Percentiles rank a stretch among this genome's conserved stretches.
Conservation (phyloP, 2,888 invertebrate species). For the Toxonevra muliebris region DNA sequence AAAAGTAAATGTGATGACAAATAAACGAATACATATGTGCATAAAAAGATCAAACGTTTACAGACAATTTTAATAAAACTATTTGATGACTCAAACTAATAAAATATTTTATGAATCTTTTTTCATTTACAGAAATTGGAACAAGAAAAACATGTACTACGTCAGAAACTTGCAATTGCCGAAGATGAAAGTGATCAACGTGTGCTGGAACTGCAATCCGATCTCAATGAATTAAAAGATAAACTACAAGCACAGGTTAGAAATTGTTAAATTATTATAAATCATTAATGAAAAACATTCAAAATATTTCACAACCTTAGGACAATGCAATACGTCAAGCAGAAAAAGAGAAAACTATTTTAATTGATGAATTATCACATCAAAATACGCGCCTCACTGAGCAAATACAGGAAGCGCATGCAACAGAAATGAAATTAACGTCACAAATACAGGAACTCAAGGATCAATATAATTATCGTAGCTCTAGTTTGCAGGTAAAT, state of each 20-base stretch:
- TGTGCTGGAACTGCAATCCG: constrained; percentile 87
- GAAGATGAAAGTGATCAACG: constrained; percentile 90
- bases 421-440: constrained; percentile 80
- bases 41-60: neutral
- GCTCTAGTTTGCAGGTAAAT: constrained; percentile 74
- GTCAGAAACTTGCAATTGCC: constrained; percentile 84
- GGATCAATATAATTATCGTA: constrained; percentile 84
- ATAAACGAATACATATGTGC: neutral
- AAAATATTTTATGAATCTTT: neutral
- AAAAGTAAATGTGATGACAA: neutral
- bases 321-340: constrained; percentile 63
- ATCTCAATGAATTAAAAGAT: constrained; percentile 81
- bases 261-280: neutral
- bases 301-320: constrained; percentile 37
- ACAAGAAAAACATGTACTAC: constrained; percentile 90
- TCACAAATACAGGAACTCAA: constrained; percentile 82
- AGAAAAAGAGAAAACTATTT: constrained; percentile 81
- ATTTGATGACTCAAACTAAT: neutral
- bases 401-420: constrained; percentile 85
- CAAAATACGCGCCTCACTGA: constrained; percentile 88
- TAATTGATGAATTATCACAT: constrained; percentile 85
- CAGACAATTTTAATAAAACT: no score
- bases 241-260: constrained; percentile 75
- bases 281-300: neutral
- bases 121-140: constrained; percentile 80